Evolutionary conservation across 1,140 invertebrate species (phyloP), one percentile per base, ranked within the genome.

Genomic region (Bombus cullumanus): DNA sequence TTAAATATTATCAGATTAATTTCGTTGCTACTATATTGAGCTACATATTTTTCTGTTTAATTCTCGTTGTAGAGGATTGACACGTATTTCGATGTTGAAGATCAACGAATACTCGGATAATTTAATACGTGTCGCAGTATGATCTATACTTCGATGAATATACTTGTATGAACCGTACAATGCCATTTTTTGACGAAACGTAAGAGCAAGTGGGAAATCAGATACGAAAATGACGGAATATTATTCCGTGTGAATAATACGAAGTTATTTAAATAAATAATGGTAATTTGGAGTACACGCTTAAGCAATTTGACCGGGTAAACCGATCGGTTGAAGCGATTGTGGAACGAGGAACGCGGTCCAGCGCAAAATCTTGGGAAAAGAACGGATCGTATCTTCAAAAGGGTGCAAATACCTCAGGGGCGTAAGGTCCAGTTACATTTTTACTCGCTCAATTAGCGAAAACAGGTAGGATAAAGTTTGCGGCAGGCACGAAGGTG

Each of bases 391-490:
- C 79, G 87, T 91, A 91, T 94, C 92, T 89, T 84, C 15, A 78
- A 91, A 93, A 92, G 92, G 86, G 91, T 93, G 93, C 92, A 94
- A 94, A 95, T 95, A 95, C 93, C 93, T 94, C 89, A 90, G 87
- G 91, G 92, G 92, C 92, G 93, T 92, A 92, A 95, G 94, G 93
- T 95, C 94, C 94, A 95, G 94, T 95, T 95, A 95, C 94, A 94
- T 95, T 93, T 95, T 95, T 95, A 94, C 93, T 95, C 94, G 93
- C 94, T 95, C 94, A 95, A 95, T 95, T 95, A 95, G 93, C 94
- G 92, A 95, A 95, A 95, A 95, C 94, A 94, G 94, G 92, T 93
- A 95, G 94, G 94, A 94, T 94, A 94, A 95, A 92, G 92, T 95
- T 93, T 92, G 93, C 91, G 92, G 93, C 87, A 88, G 93, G 88